A percentile compares a stretch with the other conserved stretches of the same genome.
phyloP scores from a whole-genome alignment of 2,113 vertebrate species.

The Rhadina sibilatrix region DNA sequence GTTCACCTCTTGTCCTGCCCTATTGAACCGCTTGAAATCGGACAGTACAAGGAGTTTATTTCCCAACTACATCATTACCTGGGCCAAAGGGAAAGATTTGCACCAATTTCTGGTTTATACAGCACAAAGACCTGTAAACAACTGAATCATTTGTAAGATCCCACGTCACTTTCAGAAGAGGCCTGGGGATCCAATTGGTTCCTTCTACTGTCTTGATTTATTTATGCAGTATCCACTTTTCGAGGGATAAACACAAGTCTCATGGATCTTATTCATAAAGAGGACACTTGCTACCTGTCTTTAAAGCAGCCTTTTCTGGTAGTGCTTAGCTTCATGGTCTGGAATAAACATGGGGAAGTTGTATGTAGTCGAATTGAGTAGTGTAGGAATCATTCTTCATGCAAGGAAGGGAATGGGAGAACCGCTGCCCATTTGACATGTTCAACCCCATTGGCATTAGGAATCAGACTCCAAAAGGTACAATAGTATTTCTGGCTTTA shows the following conservation, averaged over 20 bases:
- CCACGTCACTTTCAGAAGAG: background rate
- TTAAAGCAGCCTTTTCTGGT: background rate
- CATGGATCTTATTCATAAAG: background rate
- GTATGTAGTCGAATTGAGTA: background rate
- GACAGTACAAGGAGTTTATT: constrained; percentile 70
- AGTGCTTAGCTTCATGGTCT: background rate
- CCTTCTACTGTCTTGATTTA: constrained; percentile 70
- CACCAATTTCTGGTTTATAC: background rate
- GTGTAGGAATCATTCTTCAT: background rate
- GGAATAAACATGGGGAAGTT: background rate
- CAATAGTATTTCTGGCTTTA: background rate
- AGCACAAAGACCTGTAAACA: background rate
- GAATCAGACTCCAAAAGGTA: constrained; percentile 2
- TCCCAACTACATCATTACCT: background rate
- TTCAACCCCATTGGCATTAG: background rate
- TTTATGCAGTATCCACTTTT: constrained; percentile 74
- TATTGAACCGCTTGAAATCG: constrained; percentile 51
- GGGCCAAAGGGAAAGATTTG: constrained; percentile 23
- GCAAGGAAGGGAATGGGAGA: background rate
- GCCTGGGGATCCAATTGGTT: background rate
- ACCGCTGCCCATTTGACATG: background rate
- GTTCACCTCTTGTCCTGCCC: constrained; percentile 59
- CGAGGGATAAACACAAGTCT: constrained; percentile 71
- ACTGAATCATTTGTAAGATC: background rate
- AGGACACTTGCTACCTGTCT: background rate